Evolutionary conservation across 2,888 invertebrate species (phyloP), one percentile per base, ranked within the genome.

Genomic region (Yponomeuta malinellus): DNA sequence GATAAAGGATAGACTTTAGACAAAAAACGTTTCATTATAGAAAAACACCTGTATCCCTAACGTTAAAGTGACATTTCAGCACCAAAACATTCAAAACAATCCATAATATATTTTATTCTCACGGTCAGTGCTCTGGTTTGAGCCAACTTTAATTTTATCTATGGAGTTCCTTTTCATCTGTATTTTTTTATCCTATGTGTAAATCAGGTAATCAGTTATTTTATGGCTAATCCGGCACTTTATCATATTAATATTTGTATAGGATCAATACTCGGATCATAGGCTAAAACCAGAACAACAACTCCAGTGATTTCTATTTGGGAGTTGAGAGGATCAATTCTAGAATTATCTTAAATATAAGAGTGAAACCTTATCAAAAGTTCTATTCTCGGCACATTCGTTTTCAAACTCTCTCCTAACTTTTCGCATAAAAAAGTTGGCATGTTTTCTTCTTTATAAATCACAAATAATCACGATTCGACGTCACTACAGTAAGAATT

Each of bases 1-100:
- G 65, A 65, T 6, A 29, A 31, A 65, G 31, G 29, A 65, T 65
- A 31, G 33, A 65, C 29, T 29, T 65, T 29, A 65, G 12, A 65
- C 33, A 10, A 65, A 31, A 65, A 65, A 65, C 65, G 33, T 65
- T 65, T 2, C 0, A 64, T n/a, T 15, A 59, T 65, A 31, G 65
- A 10, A 65, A 65, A 65, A 65, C 31, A 65, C 65, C 65, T 65
- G 33, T 65, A 31, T 65, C 74, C 73, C 72, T 74, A 74, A 76
- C 73, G 73, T 75, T 74, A 74, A 73, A 71, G 72, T 72, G 69
- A 70, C 71, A 9, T 15, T 72, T 12, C 77, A 77, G 77, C 77
- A 77, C 77, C 77, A 77, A 76, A 77, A 77, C 69, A 68, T 75
- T 75, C 15, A 15, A 59, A 59, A 12, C 5, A 59, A 59, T 59